Conservation (phyloP, 2,888 invertebrate species). For the Adelognathus sp. region DNA sequence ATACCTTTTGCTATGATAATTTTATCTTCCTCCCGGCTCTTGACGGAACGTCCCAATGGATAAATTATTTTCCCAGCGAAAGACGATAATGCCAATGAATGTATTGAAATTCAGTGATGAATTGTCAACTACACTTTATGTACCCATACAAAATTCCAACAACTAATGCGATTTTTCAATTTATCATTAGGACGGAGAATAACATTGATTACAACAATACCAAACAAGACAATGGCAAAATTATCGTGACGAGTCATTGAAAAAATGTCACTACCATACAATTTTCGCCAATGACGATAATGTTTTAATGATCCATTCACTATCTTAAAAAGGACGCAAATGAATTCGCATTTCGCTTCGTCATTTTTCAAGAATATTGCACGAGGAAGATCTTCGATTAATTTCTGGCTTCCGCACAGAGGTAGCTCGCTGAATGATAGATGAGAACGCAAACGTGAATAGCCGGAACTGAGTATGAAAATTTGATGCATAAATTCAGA, state of each 20-base stretch:
- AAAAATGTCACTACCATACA: background rate
- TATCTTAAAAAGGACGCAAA: no score
- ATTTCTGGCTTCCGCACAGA: no score
- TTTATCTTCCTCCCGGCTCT: background rate
- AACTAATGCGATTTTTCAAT: background rate
- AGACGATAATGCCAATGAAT: background rate
- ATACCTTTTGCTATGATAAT: conserved; percentile 11
- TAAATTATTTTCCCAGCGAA: background rate
- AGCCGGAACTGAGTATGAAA: no score
- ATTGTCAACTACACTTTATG: background rate
- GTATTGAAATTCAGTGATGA: background rate
- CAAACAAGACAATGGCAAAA: no score
- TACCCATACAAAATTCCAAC: background rate
- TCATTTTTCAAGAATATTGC: no score
- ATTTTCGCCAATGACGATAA: background rate
- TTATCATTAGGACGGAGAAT: no score
- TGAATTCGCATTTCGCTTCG: no score
- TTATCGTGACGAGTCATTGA: background rate
- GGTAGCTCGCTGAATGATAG: no score
- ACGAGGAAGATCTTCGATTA: no score
- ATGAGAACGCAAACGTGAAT: no score
- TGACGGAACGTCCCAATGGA: background rate
- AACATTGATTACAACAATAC: no score
- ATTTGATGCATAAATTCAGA: no score
- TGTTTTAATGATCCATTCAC: background rate